These are phyloP conservation scores for Ascaphus truei DNA, from an alignment of 2,113 vertebrate species.

Conservation along the genomic window DNA sequence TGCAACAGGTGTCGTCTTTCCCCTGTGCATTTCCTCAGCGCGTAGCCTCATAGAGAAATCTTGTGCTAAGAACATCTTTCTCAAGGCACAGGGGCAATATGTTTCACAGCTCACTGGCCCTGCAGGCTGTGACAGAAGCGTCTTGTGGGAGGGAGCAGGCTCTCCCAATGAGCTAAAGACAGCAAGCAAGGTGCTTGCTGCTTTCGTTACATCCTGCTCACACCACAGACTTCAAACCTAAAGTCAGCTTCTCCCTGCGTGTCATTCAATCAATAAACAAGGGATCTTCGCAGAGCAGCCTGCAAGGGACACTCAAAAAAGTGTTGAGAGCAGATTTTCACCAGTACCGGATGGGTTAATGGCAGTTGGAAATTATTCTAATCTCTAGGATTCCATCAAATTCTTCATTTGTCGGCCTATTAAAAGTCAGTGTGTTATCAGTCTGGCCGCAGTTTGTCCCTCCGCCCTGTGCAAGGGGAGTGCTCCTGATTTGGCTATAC, in stretches of 20 bases:
- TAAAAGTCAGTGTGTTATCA: slow-evolving; percentile 56
- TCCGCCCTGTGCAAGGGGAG: slow-evolving; percentile 18
- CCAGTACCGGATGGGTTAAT: slow-evolving; percentile 42
- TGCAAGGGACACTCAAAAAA: not conserved
- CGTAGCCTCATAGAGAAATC: not conserved
- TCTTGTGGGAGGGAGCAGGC: slow-evolving; percentile 31
- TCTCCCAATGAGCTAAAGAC: slow-evolving; percentile 30
- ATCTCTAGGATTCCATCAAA: slow-evolving; percentile 56
- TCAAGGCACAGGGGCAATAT: not conserved
- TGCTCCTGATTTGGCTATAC: slow-evolving; percentile 19
- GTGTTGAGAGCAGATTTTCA: not conserved
- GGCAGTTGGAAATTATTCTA: slow-evolving; percentile 47
- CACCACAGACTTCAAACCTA: not conserved
- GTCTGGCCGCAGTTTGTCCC: slow-evolving; percentile 54
- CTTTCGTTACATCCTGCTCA: slow-evolving; percentile 5
- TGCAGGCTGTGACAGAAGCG: not conserved
- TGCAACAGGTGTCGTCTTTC: slow-evolving; percentile 60
- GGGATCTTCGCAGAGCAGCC: not conserved
- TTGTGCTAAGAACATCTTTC: not conserved
- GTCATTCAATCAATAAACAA: not conserved
- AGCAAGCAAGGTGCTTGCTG: slow-evolving; percentile 26
- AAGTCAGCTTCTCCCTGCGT: not conserved
- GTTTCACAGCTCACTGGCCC: not conserved
- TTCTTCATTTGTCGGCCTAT: slow-evolving; percentile 64
- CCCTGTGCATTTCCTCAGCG: not conserved